Evolutionary conservation across 2,888 invertebrate genomes (phyloP).

Genomic region (Junonia oenone): DNA sequence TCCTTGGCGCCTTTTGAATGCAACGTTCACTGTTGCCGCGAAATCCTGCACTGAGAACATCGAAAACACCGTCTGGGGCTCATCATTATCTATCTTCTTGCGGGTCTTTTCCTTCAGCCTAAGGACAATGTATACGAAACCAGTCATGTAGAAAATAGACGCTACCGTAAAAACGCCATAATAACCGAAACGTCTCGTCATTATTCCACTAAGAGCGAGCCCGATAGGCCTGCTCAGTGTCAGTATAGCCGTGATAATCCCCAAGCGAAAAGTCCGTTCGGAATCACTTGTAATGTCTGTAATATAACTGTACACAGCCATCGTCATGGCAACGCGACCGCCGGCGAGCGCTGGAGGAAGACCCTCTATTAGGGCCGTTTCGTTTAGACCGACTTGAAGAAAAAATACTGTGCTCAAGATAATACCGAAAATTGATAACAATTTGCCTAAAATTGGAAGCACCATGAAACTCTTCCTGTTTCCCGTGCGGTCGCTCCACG

Average conservation of each 20-base stretch:
- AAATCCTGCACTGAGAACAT: constrained; percentile 62
- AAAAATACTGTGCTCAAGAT: constrained; percentile 80
- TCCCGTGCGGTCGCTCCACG: constrained; percentile 82
- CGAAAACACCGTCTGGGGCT: constrained; percentile 45
- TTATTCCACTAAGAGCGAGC: constrained; percentile 75
- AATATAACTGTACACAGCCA: constrained; percentile 82
- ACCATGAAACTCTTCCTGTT: constrained; percentile 81
- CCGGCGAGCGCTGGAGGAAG: constrained; percentile 81
- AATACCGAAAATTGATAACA: constrained; percentile 74
- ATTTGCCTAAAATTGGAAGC: constrained; percentile 78
- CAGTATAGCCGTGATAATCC: constrained; percentile 77
- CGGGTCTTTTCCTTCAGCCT: constrained; percentile 58
- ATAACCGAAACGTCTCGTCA: constrained; percentile 69
- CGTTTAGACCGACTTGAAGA: constrained; percentile 73
- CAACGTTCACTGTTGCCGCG: constrained; percentile 70
- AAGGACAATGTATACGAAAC: constrained; percentile 64
- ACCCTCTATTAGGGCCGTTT: constrained; percentile 77
- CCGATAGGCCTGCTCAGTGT: constrained; percentile 76
- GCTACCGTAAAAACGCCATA: constrained; percentile 69
- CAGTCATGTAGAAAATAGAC: constrained; percentile 63
- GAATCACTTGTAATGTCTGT: constrained; percentile 80
- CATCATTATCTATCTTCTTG: constrained; percentile 54
- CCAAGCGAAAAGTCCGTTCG: constrained; percentile 81
- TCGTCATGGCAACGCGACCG: constrained; percentile 80
- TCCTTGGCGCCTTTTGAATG: constrained; percentile 55